These are phyloP conservation scores for Reticulitermes lucifugus DNA, from an alignment of 2,888 invertebrate genomes.

Conservation along the genomic window DNA sequence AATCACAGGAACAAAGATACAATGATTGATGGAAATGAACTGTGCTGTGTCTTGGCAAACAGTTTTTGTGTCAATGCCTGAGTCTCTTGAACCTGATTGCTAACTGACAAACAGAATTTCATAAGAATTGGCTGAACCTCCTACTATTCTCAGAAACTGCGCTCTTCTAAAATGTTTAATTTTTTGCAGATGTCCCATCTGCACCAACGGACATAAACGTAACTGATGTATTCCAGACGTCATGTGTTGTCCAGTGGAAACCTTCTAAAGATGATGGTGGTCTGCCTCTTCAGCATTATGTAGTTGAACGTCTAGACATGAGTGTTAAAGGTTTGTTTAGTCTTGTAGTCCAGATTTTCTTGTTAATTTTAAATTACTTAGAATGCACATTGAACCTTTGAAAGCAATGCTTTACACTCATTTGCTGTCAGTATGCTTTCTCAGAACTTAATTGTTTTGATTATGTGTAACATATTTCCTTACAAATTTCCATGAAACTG, in stretches of 20 bases:
- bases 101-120: too few relatives aligned
- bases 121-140: too few relatives aligned
- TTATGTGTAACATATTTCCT: too few relatives aligned
- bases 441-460: too few relatives aligned
- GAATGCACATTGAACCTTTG: neutral
- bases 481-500: too few relatives aligned
- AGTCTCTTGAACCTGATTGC: too few relatives aligned
- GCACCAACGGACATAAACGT: slow-evolving; percentile 88
- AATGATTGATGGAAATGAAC: too few relatives aligned
- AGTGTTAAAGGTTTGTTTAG: slow-evolving; percentile 63
- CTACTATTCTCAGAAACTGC: too few relatives aligned
- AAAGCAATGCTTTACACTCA: neutral
- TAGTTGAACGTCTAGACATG: slow-evolving; percentile 82
- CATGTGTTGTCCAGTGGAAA: slow-evolving; percentile 90
- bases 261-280: slow-evolving; percentile 91
- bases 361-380: neutral
- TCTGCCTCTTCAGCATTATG: slow-evolving; percentile 83
- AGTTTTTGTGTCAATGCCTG: too few relatives aligned
- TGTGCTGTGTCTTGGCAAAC: too few relatives aligned
- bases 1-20: too few relatives aligned
- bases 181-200: slow-evolving; percentile 79
- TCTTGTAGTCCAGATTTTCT: neutral
- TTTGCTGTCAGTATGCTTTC: neutral
- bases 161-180: neutral
- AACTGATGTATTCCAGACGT: slow-evolving; percentile 87